Base-by-base conservation (phyloP, 2,797 vertebrate genomes). In the Notoglanidium macrostoma region DNA sequence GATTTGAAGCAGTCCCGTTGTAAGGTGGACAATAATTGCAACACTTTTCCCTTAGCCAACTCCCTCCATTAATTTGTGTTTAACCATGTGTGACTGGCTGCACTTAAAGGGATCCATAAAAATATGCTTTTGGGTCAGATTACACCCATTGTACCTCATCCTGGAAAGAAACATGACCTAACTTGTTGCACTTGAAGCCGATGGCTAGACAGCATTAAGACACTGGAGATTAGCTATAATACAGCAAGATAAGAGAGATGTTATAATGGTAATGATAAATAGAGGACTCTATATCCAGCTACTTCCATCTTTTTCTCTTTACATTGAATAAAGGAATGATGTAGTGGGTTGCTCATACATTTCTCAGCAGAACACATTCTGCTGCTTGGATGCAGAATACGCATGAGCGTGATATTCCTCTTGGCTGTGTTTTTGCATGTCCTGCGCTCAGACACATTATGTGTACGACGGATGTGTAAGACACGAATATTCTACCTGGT, bases 221-320 rank as follows among this genome's bases (percentile, higher is more conserved):
- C 26, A 84, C 92, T 88, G 90, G 87, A 91, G 93, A 94, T 90
- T 86, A 86, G 86, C 88, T 91, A 88, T 88, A 91, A 95, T 94
- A 94, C 93, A 51, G 89, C 92, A 89, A 92, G 93, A 91, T 93
- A 77, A 86, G 90, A 90, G 89, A 89, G 88, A 89, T 89, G 89
- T 91, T 85, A 21, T n/a, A 88, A 83, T 86, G 85, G 92, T 83
- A 35, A 63, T 46, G 40, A 72, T 15, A 29, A 87, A 87, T 85
- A 72, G 88, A 92, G 79, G 49, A 77, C 51, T n/a, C 9, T 17
- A 40, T 40, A 1, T 63, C 49, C 15, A 29, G 29, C 29, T 73
- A 29, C 23, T 35, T 35, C 65, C 9, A 6, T 21, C 35, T 85
- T 9, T 32, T 23, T 32, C 46, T 82, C 44, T 23, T 1, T 61